A percentile compares a stretch with the other conserved stretches of the same genome.
phyloP scores from a whole-genome alignment of 2,888 invertebrate species.

The Drosophila anomalipes region DNA sequence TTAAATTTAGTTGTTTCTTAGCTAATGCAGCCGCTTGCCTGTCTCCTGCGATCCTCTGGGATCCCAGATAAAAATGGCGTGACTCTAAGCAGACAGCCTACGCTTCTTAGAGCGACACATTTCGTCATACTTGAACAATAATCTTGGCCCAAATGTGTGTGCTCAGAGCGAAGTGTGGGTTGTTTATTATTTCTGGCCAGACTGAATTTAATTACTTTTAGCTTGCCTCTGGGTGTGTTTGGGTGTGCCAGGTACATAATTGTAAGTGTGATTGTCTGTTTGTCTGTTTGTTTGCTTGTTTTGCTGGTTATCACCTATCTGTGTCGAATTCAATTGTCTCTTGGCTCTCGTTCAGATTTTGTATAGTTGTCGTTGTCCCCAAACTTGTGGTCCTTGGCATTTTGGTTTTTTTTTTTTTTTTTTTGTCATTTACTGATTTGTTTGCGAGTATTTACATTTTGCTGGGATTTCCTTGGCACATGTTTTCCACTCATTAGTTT shows the following conservation, averaged over 20 bases:
- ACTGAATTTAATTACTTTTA: slow-evolving; percentile 23
- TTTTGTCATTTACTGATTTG: slow-evolving; percentile 11
- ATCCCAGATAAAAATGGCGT: not conserved
- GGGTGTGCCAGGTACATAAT: not conserved
- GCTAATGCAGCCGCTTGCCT: not conserved
- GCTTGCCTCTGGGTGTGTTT: slow-evolving; percentile 11
- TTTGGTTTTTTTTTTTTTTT: not conserved
- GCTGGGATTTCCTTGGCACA: slow-evolving; percentile 16
- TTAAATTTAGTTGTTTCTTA: not conserved
- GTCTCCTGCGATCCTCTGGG: not conserved
- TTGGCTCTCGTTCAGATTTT: slow-evolving; percentile 10
- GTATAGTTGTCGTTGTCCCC: slow-evolving; percentile 1
- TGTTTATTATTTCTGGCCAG: slow-evolving; percentile 4
- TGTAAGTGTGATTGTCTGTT: slow-evolving; percentile 21
- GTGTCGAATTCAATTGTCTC: not conserved
- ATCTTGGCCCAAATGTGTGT: not conserved
- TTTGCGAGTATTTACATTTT: slow-evolving; percentile 34
- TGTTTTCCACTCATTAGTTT: slow-evolving; percentile 36
- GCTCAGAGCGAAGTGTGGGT: not conserved
- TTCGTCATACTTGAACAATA: not conserved
- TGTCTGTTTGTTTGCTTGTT: slow-evolving; percentile 8
- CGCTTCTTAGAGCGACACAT: not conserved
- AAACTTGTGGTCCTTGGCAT: not conserved
- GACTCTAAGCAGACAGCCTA: not conserved
- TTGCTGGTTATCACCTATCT: not conserved